Base-by-base conservation (phyloP, 2,113 vertebrate species). In the Beaufortia kweichowensis region DNA sequence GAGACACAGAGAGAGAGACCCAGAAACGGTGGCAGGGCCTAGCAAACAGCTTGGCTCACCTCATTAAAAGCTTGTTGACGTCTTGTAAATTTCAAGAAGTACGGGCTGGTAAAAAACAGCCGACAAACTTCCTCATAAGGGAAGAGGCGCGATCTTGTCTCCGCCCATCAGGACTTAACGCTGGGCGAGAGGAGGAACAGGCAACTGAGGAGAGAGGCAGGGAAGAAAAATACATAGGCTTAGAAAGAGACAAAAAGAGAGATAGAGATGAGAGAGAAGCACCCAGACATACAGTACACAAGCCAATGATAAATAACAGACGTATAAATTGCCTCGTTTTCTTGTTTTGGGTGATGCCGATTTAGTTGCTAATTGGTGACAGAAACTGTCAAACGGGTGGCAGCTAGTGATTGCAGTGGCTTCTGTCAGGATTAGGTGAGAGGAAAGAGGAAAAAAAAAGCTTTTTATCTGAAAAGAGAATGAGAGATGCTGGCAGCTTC, bases 291-390 rank as follows among this genome's bases (percentile, higher is more conserved):
- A 69, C 81, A 72, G 77, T 76, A 81, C 70, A 64, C 73, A 83
- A 75, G 70, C 28, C 69, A 70, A 86, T 75, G 78, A 85, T 89
- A 88, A 90, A 91, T 92, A 91, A 91, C 85, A 90, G 88, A 91
- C 89, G 81, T 88, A 89, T 88, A 92, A 91, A 90, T 88, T 86
- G 90, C 88, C 84, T 85, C 70, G 82, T 88, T 90, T 87, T 85
- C 91, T 92, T 95, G 93, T 94, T 96, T 95, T 94, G 90, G 71
- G 93, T 95, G 95, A 94, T 94, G 94, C 96, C 95, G 96, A 98
- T 98, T 98, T 97, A 96, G 94, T 94, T 95, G 96, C 96, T 99
- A 98, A 99, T 99, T 99, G 96, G 95, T 96, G 96, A 99, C 97
- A 99, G 96, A 97, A 98, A 94, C 96, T 98, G 96, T 98, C 96